Evolutionary conservation across 2,797 vertebrate species (phyloP).

Genomic region (Cirrhinus molitorella): DNA sequence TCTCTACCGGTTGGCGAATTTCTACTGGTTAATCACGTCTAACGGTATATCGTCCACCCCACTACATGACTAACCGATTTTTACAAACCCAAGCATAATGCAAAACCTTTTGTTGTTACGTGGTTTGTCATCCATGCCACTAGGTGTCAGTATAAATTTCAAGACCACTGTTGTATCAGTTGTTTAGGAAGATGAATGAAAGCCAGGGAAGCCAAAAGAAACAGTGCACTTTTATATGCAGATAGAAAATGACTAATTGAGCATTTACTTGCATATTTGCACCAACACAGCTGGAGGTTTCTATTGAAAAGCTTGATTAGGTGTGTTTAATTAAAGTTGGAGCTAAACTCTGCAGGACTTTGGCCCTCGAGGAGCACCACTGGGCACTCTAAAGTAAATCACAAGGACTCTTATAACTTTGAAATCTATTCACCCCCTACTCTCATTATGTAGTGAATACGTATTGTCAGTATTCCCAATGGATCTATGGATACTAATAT

Average conservation of each 20-base stretch:
- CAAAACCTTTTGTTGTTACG: slow-evolving; percentile 9
- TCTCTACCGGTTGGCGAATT: too few relatives aligned
- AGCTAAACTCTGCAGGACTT: background rate
- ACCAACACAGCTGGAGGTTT: background rate
- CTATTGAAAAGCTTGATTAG: background rate
- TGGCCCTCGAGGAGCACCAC: background rate
- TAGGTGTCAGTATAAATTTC: slow-evolving; percentile 19
- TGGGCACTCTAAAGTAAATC: slow-evolving; percentile 5
- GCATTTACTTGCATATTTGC: background rate
- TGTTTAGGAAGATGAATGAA: background rate
- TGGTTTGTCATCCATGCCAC: background rate
- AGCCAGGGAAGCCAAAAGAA: background rate
- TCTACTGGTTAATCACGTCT: too few relatives aligned
- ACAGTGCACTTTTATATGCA: slow-evolving; percentile 57
- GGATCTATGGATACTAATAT: slow-evolving; percentile 11
- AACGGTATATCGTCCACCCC: too few relatives aligned
- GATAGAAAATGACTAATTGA: slow-evolving; percentile 53
- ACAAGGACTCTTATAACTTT: slow-evolving; percentile 1
- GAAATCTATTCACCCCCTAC: background rate
- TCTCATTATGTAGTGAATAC: background rate
- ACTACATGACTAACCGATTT: background rate
- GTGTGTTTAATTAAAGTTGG: slow-evolving; percentile 8
- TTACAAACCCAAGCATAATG: background rate
- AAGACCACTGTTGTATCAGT: background rate
- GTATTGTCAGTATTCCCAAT: slow-evolving; percentile 10